A percentile compares a stretch with the other conserved stretches of the same genome.
Conservation (phyloP, 1,140 invertebrate species). For the Drosophila littoralis region DNA sequence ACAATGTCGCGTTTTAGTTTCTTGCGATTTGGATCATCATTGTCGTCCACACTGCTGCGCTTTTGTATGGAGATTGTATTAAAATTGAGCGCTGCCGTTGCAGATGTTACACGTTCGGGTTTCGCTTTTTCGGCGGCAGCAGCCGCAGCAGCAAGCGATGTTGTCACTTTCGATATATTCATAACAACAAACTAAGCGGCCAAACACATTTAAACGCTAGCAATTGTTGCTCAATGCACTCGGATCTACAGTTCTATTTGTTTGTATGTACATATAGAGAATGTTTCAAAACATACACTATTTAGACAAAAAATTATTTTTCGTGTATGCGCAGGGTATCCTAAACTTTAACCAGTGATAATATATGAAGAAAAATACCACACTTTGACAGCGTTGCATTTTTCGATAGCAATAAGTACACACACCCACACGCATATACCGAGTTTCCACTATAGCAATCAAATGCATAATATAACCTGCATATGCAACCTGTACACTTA, state of each 20-base stretch:
- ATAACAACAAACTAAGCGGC: constrained; percentile 71
- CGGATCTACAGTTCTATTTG: constrained; percentile 37
- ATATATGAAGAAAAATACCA: constrained; percentile 65
- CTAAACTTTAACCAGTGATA: constrained; percentile 57
- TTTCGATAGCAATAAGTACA: constrained; percentile 58
- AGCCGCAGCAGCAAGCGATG: constrained; percentile 75
- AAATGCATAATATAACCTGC: background rate
- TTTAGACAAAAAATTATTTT: constrained; percentile 58
- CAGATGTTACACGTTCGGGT: constrained; percentile 76
- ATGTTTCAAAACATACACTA: constrained; percentile 71
- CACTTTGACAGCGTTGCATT: constrained; percentile 54
- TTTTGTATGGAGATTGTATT: constrained; percentile 70
- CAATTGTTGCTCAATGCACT: constrained; percentile 47
- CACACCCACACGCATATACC: constrained; percentile 49
- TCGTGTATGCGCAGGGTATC: constrained; percentile 70
- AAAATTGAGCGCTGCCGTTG: constrained; percentile 56
- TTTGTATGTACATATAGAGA: constrained; percentile 59
- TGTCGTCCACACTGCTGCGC: constrained; percentile 66
- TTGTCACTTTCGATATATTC: constrained; percentile 82
- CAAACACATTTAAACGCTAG: constrained; percentile 45
- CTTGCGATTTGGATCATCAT: constrained; percentile 62
- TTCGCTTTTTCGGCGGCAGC: constrained; percentile 80
- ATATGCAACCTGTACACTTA: constrained; percentile 3
- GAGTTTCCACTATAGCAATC: constrained; percentile 7
- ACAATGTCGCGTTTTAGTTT: constrained; percentile 66